These are phyloP conservation scores for Caenorhabditis zanzibari DNA, from an alignment of 2,888 invertebrate genomes.

Conservation along the genomic window DNA sequence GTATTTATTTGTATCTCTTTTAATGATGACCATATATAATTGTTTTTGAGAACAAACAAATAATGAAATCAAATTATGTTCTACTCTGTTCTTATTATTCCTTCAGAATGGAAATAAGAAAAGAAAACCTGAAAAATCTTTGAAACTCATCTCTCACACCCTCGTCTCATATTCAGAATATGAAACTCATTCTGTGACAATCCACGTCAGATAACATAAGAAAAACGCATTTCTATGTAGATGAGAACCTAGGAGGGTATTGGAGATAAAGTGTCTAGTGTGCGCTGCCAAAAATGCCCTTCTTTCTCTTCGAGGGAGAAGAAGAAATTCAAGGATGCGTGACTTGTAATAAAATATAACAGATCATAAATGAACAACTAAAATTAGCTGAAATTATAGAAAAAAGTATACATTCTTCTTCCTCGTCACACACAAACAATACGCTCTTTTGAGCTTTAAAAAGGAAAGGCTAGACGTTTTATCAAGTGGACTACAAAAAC, in stretches of 20 bases:
- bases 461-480: slow-evolving; percentile 1
- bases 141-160: neutral
- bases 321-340: neutral
- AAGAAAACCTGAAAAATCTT: neutral
- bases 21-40: neutral
- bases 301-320: neutral
- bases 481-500: neutral
- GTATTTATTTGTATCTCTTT: neutral
- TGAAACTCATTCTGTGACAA: neutral
- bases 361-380: neutral
- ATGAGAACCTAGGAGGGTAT: slow-evolving; percentile 23
- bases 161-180: slow-evolving; percentile 11
- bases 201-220: slow-evolving; percentile 27
- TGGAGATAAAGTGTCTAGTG: slow-evolving; percentile 2
- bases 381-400: slow-evolving; percentile 50
- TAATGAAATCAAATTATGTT: neutral
- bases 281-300: slow-evolving; percentile 5
- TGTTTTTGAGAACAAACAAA: slow-evolving; percentile 1
- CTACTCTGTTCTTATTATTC: neutral
- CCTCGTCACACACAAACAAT: slow-evolving; percentile 24
- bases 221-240: slow-evolving; percentile 25
- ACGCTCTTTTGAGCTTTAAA: neutral
- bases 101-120: neutral
- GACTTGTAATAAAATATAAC: neutral
- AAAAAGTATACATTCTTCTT: neutral